These are phyloP conservation scores for Prosapia bicincta DNA, from an alignment of 2,888 invertebrate genomes.

Conservation along the genomic window DNA sequence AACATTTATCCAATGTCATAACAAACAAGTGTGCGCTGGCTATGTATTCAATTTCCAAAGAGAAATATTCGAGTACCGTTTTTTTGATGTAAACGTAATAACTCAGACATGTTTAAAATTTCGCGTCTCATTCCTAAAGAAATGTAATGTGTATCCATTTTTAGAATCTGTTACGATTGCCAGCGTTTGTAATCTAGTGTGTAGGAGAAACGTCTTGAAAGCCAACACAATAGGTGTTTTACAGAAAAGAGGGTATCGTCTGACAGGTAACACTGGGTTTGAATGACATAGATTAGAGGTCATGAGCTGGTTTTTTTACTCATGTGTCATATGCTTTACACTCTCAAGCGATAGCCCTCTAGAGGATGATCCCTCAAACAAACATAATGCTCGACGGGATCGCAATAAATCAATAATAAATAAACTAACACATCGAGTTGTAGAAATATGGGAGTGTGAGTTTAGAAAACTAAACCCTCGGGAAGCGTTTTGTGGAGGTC, in stretches of 20 bases:
- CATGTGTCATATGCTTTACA: constrained; percentile 22
- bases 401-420: constrained; percentile 6
- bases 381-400: constrained; percentile 16
- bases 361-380: constrained; percentile 13
- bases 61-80: too few species aligned
- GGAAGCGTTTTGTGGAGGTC: constrained; percentile 40
- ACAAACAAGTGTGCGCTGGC: too few species aligned
- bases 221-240: constrained; percentile 40
- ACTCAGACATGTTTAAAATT: too few species aligned
- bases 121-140: constrained; percentile 34
- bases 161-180: constrained; percentile 39
- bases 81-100: too few species aligned
- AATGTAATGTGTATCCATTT: constrained; percentile 38
- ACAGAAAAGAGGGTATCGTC: constrained; percentile 40
- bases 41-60: too few species aligned
- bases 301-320: constrained; percentile 31
- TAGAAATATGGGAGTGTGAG: constrained; percentile 32
- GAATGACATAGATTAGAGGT: constrained; percentile 28
- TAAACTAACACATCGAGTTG: constrained; percentile 5
- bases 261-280: constrained; percentile 35
- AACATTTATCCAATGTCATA: too few species aligned
- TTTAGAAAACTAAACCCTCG: constrained; percentile 32
- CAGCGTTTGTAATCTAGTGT: constrained; percentile 36
- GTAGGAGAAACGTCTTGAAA: constrained; percentile 37
- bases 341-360: constrained; percentile 5